Conservation (phyloP, 2,888 invertebrate species). For the Gortyna flavago region DNA sequence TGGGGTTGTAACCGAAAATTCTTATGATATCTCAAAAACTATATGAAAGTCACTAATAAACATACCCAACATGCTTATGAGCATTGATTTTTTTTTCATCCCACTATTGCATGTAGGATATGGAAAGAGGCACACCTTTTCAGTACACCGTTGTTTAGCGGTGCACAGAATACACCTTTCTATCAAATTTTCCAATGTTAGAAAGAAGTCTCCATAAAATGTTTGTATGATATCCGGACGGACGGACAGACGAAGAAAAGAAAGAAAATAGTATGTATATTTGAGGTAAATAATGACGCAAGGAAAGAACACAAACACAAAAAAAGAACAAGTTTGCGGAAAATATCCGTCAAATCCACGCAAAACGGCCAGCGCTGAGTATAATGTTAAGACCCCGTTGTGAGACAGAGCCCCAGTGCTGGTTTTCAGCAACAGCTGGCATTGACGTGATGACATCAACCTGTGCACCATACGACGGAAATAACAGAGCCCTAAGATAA, state of each 20-base stretch:
- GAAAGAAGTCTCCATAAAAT: neutral
- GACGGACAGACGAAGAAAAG: no score
- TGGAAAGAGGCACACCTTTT: neutral
- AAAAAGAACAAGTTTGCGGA: neutral
- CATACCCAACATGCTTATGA: neutral
- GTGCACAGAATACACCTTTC: neutral
- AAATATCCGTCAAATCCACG: neutral
- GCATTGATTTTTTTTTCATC: neutral
- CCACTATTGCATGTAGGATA: neutral
- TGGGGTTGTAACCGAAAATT: neutral
- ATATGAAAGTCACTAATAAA: neutral
- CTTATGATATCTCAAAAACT: neutral
- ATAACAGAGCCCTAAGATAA: neutral
- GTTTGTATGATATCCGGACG: neutral
- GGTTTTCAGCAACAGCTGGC: neutral
- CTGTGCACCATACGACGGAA: neutral
- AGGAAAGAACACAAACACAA: no score
- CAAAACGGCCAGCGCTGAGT: neutral
- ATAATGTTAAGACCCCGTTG: neutral
- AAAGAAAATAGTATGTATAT: neutral
- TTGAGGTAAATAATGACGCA: neutral
- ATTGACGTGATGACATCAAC: neutral
- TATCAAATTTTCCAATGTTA: neutral
- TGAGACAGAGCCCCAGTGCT: neutral
- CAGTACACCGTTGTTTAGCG: neutral